Evolutionary conservation across 2,113 vertebrate genomes (phyloP).

Genomic region (Engystomops pustulosus): DNA sequence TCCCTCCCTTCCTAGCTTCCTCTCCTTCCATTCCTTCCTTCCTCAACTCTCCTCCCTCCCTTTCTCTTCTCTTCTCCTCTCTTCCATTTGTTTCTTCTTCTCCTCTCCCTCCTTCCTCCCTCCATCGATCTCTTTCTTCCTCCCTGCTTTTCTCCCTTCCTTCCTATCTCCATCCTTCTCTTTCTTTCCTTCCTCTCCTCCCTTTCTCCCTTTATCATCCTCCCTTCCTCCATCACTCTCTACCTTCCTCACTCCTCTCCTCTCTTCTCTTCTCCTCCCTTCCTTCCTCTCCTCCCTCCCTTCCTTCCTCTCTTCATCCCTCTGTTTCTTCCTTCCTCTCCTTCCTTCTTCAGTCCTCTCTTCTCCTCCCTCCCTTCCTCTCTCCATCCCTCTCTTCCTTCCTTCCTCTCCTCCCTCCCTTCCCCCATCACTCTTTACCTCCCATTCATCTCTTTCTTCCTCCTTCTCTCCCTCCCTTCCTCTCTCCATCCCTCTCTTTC

Average conservation of each 20-base stretch:
- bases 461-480: background rate
- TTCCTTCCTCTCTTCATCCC: background rate
- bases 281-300: background rate
- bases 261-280: background rate
- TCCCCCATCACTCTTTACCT: background rate
- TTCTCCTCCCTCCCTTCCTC: background rate
- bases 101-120: background rate
- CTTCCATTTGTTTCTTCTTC: background rate
- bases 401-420: background rate
- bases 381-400: background rate
- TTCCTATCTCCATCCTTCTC: background rate
- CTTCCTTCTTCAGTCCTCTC: background rate
- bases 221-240: no score
- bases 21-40: background rate
- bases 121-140: background rate
- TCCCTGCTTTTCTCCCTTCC: background rate
- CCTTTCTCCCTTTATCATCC: background rate
- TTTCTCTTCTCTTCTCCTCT: background rate
- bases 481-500: background rate
- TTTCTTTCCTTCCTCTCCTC: background rate
- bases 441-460: background rate
- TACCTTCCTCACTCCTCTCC: no score
- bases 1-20: no score
- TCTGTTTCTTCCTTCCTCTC: background rate
- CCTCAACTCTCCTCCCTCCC: background rate